A percentile compares a stretch with the other conserved stretches of the same genome.
These are phyloP conservation scores for Cynopterus brachyotis DNA, from an alignment of 2,113 vertebrate genomes.

Conservation along the genomic window DNA sequence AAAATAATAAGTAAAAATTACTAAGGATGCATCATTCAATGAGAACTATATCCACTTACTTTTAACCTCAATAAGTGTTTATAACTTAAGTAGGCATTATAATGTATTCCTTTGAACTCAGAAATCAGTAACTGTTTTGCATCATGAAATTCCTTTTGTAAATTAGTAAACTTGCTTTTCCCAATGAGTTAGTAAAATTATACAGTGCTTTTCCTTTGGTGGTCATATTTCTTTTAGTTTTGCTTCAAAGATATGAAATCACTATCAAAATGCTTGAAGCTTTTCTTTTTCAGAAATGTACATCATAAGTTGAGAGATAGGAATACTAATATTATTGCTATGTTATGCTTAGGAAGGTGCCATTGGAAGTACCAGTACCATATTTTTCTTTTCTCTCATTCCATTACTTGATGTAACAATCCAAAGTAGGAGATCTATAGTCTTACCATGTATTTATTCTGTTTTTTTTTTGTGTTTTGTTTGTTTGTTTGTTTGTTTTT, in stretches of 20 bases:
- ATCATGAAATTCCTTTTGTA: neutral
- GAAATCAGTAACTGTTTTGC: neutral
- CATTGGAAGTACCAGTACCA: neutral
- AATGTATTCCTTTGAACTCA: neutral
- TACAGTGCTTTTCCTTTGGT: neutral
- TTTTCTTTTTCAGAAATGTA: neutral
- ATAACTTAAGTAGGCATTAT: neutral
- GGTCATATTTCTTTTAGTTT: neutral
- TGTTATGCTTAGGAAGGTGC: neutral
- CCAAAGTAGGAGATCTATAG: neutral
- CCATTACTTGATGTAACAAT: constrained; percentile 46
- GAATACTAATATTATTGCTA: neutral
- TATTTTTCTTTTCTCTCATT: constrained; percentile 32
- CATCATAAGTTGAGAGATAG: neutral
- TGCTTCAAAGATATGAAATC: neutral
- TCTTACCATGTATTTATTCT: neutral
- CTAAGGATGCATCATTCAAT: neutral
- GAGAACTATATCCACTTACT: neutral
- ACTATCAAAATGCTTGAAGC: neutral
- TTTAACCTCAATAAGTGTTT: neutral
- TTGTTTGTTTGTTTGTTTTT: neutral
- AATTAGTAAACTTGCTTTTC: neutral
- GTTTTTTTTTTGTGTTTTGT: neutral
- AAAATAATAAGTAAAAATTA: neutral
- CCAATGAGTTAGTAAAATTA: neutral